phyloP scores from a whole-genome alignment of 2,888 invertebrate genomes.

The Acronicta aceris region DNA sequence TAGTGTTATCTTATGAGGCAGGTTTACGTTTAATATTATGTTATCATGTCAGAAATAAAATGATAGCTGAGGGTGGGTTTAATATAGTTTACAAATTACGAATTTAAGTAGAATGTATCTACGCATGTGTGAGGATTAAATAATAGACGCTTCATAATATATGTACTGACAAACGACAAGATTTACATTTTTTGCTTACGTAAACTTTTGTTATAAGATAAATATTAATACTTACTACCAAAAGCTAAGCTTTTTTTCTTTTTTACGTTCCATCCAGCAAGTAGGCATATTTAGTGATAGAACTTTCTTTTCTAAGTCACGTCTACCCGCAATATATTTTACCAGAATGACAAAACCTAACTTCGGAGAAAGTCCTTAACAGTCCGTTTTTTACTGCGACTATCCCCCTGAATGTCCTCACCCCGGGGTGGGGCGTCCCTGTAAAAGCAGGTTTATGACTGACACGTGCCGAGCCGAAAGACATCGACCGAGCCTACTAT shows the following conservation, averaged over 20 bases:
- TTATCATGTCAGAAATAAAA: constrained; percentile 76
- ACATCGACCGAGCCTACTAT: constrained; percentile 64
- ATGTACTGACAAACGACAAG: not conserved
- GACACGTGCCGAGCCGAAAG: constrained; percentile 80
- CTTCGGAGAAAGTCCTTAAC: constrained; percentile 71
- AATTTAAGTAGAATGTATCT: constrained; percentile 50
- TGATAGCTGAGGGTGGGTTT: constrained; percentile 63
- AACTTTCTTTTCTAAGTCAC: constrained; percentile 45
- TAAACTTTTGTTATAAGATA: no score
- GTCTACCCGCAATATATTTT: constrained; percentile 63
- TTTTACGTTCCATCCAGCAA: constrained; percentile 43
- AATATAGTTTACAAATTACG: constrained; percentile 66
- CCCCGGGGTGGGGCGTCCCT: constrained; percentile 72
- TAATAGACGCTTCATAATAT: constrained; percentile 10
- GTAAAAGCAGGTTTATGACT: constrained; percentile 85
- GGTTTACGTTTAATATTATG: constrained; percentile 84
- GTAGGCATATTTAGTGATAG: constrained; percentile 40
- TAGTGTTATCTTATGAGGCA: constrained; percentile 85
- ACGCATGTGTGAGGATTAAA: no score
- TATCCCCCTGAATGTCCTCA: constrained; percentile 65
- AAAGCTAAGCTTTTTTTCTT: constrained; percentile 1
- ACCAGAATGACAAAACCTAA: constrained; percentile 67
- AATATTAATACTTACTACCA: not conserved
- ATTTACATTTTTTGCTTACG: not conserved
- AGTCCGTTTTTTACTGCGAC: constrained; percentile 74